Conservation (phyloP, 2,797 vertebrate species). For the Mus caroli region DNA sequence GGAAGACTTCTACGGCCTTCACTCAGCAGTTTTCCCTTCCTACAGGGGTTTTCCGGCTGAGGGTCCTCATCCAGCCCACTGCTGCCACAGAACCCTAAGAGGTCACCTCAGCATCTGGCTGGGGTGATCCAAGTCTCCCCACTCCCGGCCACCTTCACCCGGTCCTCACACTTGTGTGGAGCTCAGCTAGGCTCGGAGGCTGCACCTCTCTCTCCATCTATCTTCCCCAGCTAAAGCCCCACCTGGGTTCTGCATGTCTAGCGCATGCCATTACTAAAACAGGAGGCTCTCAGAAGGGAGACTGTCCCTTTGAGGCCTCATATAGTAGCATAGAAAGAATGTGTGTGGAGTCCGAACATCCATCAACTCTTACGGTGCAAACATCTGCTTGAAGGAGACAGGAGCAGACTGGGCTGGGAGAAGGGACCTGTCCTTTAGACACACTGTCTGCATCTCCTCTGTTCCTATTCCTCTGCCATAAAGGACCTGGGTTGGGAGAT, state of each 20-base stretch:
- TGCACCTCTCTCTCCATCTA: too few relatives aligned
- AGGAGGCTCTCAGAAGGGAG: background rate
- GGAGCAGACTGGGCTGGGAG: background rate
- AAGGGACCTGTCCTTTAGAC: background rate
- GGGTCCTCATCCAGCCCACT: background rate
- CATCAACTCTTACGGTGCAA: background rate
- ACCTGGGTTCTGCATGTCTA: background rate
- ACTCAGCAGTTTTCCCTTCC: background rate
- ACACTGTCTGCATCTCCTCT: background rate
- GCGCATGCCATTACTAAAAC: background rate
- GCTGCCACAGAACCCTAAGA: background rate
- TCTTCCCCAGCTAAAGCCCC: background rate
- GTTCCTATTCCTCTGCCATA: background rate
- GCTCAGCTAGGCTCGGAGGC: background rate
- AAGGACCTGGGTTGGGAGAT: background rate
- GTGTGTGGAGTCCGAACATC: background rate
- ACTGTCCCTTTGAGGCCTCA: background rate
- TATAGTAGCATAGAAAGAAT: background rate
- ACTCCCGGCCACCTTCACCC: background rate
- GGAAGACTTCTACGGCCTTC: too few relatives aligned
- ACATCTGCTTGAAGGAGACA: conserved; percentile 46
- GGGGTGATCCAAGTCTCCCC: background rate
- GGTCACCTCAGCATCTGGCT: background rate
- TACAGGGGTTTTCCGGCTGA: background rate
- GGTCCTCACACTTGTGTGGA: background rate